Evolutionary conservation across 1,140 invertebrate species (phyloP).

Genomic region (Pinna nobilis): DNA sequence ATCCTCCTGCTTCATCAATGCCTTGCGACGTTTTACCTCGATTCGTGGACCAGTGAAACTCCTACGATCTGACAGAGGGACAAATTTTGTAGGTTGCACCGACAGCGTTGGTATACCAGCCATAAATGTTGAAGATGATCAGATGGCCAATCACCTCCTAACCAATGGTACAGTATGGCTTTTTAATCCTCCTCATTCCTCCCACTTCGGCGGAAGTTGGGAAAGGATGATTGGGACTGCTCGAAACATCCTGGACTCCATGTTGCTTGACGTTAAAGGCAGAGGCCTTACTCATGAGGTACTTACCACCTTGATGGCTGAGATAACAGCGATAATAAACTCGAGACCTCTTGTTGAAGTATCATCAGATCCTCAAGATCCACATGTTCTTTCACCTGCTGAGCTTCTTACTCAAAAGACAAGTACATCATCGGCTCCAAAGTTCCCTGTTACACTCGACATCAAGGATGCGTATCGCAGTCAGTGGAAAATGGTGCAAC

Average conservation of each 20-base stretch:
- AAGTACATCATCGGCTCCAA: no score
- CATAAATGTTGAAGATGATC: neutral
- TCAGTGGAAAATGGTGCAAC: conserved; percentile 17
- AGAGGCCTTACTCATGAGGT: conserved; percentile 26
- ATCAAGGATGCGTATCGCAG: no score
- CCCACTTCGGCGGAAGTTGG: conserved; percentile 12
- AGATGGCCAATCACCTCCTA: neutral
- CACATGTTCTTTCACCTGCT: neutral
- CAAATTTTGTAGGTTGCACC: conserved; percentile 34
- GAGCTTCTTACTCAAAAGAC: neutral
- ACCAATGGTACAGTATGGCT: neutral
- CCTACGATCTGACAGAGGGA: conserved; percentile 41
- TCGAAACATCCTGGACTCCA: neutral
- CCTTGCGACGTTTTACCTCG: conserved; percentile 22
- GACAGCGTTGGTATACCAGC: neutral
- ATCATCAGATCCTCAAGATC: no score
- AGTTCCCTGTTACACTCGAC: no score
- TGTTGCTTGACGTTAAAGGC: neutral
- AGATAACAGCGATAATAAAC: conserved; percentile 28
- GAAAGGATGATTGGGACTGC: neutral
- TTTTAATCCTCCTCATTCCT: conserved; percentile 21
- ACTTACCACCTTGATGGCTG: conserved; percentile 28
- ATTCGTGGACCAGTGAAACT: conserved; percentile 26
- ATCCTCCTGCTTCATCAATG: conserved; percentile 40
- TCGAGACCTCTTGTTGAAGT: no score